These are phyloP conservation scores for Percopsis transmontana DNA, from an alignment of 2,113 vertebrate species.

Conservation along the genomic window DNA sequence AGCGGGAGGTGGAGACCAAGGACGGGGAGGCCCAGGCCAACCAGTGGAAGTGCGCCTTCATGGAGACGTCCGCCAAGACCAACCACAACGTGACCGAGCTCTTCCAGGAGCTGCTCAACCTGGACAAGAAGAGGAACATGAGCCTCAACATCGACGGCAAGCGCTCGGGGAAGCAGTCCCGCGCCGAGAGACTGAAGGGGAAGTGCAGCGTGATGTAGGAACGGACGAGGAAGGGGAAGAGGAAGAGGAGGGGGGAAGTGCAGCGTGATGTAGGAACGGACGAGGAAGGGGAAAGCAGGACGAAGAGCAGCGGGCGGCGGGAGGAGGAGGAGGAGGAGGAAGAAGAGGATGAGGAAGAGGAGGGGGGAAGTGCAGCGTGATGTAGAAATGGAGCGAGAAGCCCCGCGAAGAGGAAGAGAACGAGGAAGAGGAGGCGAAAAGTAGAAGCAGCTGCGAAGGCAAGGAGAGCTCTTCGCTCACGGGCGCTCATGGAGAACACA, in stretches of 20 bases:
- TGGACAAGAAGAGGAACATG: conserved; percentile 94
- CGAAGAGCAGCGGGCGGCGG: conserved; percentile 61
- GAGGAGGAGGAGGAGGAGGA: not conserved
- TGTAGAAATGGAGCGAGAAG: conserved; percentile 1
- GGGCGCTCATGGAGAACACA: too few species aligned
- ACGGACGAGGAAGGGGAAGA: conserved; percentile 4
- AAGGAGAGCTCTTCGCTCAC: too few species aligned
- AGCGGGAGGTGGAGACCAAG: conserved; percentile 89
- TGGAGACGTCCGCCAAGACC: conserved; percentile 99
- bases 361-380: not conserved
- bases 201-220: conserved; percentile 92
- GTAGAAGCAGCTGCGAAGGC: too few species aligned
- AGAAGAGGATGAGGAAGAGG: not conserved
- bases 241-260: conserved; percentile 82
- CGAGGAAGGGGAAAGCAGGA: conserved; percentile 12
- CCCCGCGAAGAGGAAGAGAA: not conserved
- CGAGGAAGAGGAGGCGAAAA: not conserved
- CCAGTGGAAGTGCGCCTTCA: conserved; percentile 97
- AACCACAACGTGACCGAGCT: conserved; percentile 98
- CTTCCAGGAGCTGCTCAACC: conserved; percentile 96
- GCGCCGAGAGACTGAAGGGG: conserved; percentile 93
- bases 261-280: conserved; percentile 84
- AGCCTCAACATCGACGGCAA: conserved; percentile 95
- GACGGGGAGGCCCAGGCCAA: conserved; percentile 91
- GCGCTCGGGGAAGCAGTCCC: conserved; percentile 89